Conservation (phyloP, 2,888 invertebrate species). For the Metacarcinus magister region DNA sequence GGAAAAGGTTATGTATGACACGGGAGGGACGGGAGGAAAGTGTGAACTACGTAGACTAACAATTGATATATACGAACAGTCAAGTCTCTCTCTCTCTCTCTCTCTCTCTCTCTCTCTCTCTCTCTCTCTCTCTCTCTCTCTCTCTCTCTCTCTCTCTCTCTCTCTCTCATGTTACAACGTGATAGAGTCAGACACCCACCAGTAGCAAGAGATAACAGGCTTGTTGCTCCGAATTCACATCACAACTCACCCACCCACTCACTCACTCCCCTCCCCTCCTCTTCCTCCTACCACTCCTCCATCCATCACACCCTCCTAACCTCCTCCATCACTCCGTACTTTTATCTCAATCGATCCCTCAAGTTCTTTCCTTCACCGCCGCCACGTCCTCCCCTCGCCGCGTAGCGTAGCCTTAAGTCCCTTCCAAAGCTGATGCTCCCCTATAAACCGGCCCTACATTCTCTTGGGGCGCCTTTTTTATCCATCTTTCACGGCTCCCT, state of each 20-base stretch:
- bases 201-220: neutral
- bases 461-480: neutral
- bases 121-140: slow-evolving; percentile 21
- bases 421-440: neutral
- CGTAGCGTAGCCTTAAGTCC: neutral
- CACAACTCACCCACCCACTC: neutral
- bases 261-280: neutral
- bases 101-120: no score
- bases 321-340: neutral
- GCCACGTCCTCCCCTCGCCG: neutral
- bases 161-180: neutral
- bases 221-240: neutral
- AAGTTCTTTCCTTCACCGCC: neutral
- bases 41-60: no score
- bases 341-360: neutral
- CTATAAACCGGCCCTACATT: slow-evolving; percentile 32
- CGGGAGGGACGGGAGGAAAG: no score
- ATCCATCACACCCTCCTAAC: neutral
- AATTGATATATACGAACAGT: no score
- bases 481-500: neutral
- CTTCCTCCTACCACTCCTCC: neutral
- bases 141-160: slow-evolving; percentile 29
- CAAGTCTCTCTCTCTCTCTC: no score
- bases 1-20: no score
- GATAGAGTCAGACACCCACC: neutral